These are phyloP conservation scores for Mactromeris polynyma DNA, from an alignment of 2,888 invertebrate species.

Conservation along the genomic window DNA sequence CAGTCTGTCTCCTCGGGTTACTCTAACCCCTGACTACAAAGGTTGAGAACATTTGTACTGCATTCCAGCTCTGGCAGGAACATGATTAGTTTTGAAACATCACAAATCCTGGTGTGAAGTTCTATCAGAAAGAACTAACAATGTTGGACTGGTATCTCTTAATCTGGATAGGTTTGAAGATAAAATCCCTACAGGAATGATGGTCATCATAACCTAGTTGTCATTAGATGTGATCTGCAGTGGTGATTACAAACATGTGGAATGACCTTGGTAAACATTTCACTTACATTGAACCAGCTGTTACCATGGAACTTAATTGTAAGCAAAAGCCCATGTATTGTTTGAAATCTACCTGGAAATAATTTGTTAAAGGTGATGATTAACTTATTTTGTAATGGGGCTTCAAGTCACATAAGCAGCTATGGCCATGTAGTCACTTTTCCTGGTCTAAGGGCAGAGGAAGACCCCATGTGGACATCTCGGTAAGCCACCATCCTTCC, in stretches of 20 bases:
- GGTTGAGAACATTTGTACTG: not conserved
- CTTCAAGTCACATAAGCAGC: no score
- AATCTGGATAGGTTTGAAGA: not conserved
- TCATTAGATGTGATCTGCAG: not conserved
- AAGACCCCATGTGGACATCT: no score
- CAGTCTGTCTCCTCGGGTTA: not conserved
- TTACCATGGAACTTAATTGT: no score
- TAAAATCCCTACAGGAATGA: not conserved
- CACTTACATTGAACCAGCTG: no score
- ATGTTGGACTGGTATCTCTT: not conserved
- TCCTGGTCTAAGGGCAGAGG: no score
- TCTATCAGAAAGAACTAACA: slow-evolving; percentile 6
- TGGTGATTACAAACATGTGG: not conserved
- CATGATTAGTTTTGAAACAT: not conserved
- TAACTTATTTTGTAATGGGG: no score
- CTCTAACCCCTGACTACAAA: not conserved
- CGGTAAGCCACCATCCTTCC: no score
- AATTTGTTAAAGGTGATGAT: no score
- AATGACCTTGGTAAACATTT: not conserved
- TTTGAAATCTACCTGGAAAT: no score
- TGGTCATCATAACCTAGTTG: not conserved
- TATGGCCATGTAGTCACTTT: no score
- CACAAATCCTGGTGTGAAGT: not conserved
- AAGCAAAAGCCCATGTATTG: no score
- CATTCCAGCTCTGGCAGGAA: not conserved